Conservation (phyloP, 2,888 invertebrate genomes). For the Eremobia ochroleuca region DNA sequence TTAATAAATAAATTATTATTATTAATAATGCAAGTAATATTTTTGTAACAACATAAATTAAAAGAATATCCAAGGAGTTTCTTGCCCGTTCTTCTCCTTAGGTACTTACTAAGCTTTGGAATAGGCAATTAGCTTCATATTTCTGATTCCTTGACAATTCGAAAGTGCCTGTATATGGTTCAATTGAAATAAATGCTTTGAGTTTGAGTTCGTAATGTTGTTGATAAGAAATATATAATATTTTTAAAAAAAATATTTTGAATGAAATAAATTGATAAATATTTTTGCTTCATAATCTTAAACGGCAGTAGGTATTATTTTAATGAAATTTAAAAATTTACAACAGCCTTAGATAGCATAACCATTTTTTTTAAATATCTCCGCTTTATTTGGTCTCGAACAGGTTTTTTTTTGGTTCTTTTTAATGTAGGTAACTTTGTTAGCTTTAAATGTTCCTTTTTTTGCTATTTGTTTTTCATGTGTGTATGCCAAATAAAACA, state of each 20-base stretch:
- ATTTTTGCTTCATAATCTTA: neutral
- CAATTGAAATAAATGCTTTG: neutral
- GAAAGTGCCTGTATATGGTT: neutral
- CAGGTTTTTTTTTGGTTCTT: no score
- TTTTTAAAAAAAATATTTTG: no score
- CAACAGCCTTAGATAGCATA: neutral
- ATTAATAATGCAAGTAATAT: no score
- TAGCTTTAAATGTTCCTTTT: no score
- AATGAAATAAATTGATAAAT: neutral
- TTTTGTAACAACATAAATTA: no score
- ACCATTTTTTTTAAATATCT: no score
- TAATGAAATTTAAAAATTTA: neutral
- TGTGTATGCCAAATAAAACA: no score
- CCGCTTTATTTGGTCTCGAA: no score
- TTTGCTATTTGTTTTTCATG: no score
- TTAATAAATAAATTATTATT: no score
- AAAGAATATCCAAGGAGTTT: neutral
- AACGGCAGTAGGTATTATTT: neutral
- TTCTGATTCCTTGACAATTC: neutral
- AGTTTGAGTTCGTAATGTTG: neutral
- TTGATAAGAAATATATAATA: no score
- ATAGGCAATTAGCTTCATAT: neutral
- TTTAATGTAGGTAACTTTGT: no score
- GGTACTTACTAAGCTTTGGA: neutral
- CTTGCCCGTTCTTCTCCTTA: neutral